Conservation (phyloP, 2,797 vertebrate genomes). For the Bovichtus variegatus region DNA sequence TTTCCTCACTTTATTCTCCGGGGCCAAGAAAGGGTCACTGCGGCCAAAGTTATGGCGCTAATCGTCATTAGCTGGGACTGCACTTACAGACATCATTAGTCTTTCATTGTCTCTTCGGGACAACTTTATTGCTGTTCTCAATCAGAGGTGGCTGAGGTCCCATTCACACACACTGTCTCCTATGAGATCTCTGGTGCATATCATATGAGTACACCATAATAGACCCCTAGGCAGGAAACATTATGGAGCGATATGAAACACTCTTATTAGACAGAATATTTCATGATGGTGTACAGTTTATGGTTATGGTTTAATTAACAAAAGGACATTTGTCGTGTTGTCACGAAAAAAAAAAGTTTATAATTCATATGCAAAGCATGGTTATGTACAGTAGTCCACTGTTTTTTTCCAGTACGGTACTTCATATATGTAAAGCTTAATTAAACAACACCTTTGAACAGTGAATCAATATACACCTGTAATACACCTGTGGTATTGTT, state of each 20-base stretch:
- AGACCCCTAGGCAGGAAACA: conserved; percentile 33
- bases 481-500: neutral
- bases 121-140: conserved; percentile 56
- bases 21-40: conserved; percentile 35
- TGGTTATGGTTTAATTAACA: conserved; percentile 35
- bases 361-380: neutral
- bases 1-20: conserved; percentile 8
- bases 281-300: conserved; percentile 47
- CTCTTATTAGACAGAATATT: conserved; percentile 28
- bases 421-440: neutral
- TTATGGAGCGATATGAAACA: conserved; percentile 33
- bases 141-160: conserved; percentile 51
- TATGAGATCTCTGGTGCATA: conserved; percentile 53
- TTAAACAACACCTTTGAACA: neutral
- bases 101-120: conserved; percentile 61
- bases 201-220: conserved; percentile 47
- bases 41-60: conserved; percentile 33
- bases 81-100: conserved; percentile 71
- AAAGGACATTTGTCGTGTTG: conserved; percentile 30
- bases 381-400: neutral
- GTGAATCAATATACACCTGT: neutral
- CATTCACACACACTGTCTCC: conserved; percentile 47
- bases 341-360: conserved; percentile 17
- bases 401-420: neutral
- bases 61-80: neutral